Evolutionary conservation across 1,140 invertebrate genomes (phyloP).

Genomic region (Venustaconcha ellipsiformis): DNA sequence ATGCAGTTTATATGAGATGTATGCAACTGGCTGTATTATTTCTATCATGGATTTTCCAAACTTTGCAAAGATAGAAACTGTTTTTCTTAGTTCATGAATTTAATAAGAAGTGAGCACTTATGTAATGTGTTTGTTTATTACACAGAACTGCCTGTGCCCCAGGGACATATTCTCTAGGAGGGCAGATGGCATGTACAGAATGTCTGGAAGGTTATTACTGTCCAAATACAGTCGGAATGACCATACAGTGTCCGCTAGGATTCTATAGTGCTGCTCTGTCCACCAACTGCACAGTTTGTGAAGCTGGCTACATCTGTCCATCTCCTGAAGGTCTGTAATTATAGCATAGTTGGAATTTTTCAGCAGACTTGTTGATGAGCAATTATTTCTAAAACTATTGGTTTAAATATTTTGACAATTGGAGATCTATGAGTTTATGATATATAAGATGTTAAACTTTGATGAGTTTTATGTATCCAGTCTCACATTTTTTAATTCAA

Average conservation of each 20-base stretch:
- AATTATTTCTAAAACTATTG: too few relatives aligned
- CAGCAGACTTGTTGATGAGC: too few relatives aligned
- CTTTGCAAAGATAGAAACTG: not conserved
- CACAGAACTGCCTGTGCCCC: conserved; percentile 45
- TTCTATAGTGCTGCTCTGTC: conserved; percentile 48
- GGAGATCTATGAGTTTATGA: too few relatives aligned
- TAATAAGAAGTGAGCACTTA: too few relatives aligned
- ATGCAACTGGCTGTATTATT: too few relatives aligned
- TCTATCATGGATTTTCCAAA: not conserved
- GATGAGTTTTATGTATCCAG: too few relatives aligned
- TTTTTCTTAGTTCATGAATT: not conserved
- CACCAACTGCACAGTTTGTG: conserved; percentile 62
- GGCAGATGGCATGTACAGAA: conserved; percentile 44
- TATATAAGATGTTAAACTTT: too few relatives aligned
- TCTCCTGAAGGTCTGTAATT: conserved; percentile 31
- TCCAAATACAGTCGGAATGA: conserved; percentile 40
- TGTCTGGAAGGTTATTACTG: conserved; percentile 58
- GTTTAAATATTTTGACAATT: too few relatives aligned
- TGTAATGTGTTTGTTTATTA: not conserved
- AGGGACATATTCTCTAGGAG: conserved; percentile 54
- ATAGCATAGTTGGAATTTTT: too few relatives aligned
- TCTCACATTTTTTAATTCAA: too few relatives aligned
- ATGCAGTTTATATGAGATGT: too few relatives aligned
- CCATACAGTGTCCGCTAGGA: conserved; percentile 43
- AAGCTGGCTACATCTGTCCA: conserved; percentile 57